phyloP scores from a whole-genome alignment of 2,797 vertebrate species.

The Microctenopoma steveboyesi region DNA sequence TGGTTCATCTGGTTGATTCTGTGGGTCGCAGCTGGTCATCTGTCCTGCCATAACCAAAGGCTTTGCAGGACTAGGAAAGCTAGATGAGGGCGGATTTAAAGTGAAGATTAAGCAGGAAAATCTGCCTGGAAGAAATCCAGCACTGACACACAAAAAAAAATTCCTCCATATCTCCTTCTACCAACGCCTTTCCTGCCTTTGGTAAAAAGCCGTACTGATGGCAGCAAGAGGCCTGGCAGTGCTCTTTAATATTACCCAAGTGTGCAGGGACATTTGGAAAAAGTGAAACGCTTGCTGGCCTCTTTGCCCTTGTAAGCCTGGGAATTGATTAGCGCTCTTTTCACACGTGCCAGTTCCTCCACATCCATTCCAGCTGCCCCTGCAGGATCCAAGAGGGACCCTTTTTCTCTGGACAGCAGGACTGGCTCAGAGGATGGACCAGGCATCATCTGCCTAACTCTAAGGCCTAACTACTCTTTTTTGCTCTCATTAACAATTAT shows the following conservation, averaged over 20 bases:
- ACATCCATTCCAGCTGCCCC: constrained; percentile 50
- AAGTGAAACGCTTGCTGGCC: constrained; percentile 48
- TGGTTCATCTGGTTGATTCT: constrained; percentile 52
- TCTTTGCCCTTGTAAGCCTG: constrained; percentile 38
- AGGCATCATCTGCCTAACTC: constrained; percentile 10
- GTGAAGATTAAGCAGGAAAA: constrained; percentile 76
- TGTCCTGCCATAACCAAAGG: constrained; percentile 48
- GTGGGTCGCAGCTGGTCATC: constrained; percentile 71
- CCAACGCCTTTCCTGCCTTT: constrained; percentile 31
- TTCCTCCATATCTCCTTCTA: constrained; percentile 41
- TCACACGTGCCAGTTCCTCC: constrained; percentile 52
- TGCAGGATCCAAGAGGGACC: constrained; percentile 20
- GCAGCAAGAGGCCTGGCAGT: constrained; percentile 7
- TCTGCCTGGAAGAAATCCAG: constrained; percentile 72
- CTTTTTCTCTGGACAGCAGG: constrained; percentile 38
- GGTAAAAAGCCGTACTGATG: constrained; percentile 19
- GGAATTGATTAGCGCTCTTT: constrained; percentile 57
- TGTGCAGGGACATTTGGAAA: constrained; percentile 57
- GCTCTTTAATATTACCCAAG: constrained; percentile 32
- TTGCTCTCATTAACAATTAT: background rate
- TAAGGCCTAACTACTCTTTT: background rate
- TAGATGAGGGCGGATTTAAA: constrained; percentile 77
- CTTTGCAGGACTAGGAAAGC: constrained; percentile 62
- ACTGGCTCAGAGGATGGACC: constrained; percentile 8
- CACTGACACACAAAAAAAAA: constrained; percentile 40